These are phyloP conservation scores for Omphaloscelis lunosa DNA, from an alignment of 2,888 invertebrate genomes.

Conservation along the genomic window DNA sequence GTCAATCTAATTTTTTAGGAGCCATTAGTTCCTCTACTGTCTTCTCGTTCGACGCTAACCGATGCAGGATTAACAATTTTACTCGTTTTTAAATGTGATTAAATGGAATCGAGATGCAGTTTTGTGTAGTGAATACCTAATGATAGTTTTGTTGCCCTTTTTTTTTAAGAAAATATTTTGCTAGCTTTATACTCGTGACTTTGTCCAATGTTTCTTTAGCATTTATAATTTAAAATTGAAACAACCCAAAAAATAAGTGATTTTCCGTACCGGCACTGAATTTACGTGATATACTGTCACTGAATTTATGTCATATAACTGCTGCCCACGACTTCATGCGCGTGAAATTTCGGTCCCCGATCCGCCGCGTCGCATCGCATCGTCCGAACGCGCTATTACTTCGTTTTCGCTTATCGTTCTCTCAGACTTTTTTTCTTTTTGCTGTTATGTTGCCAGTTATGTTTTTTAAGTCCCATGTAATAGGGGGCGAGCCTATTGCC, in stretches of 20 bases:
- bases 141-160: background rate
- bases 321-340: too few species aligned
- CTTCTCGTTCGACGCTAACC: conserved; percentile 60
- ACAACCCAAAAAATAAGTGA: background rate
- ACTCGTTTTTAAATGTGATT: conserved; percentile 50
- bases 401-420: too few species aligned
- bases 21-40: conserved; percentile 65
- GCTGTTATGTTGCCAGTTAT: too few species aligned
- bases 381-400: too few species aligned
- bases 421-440: too few species aligned
- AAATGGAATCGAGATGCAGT: conserved; percentile 12
- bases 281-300: background rate
- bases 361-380: too few species aligned
- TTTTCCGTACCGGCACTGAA: background rate
- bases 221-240: background rate
- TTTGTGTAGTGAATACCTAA: background rate
- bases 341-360: too few species aligned
- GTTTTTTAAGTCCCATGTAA: too few species aligned
- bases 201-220: background rate
- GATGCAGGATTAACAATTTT: conserved; percentile 64
- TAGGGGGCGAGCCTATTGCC: too few species aligned
- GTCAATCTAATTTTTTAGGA: conserved; percentile 74
- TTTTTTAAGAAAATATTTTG: background rate
- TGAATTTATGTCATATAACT: too few species aligned
- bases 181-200: background rate